A percentile compares a stretch with the other conserved stretches of the same genome.
Conservation (phyloP, 2,888 invertebrate species). For the Leuctra nigra region DNA sequence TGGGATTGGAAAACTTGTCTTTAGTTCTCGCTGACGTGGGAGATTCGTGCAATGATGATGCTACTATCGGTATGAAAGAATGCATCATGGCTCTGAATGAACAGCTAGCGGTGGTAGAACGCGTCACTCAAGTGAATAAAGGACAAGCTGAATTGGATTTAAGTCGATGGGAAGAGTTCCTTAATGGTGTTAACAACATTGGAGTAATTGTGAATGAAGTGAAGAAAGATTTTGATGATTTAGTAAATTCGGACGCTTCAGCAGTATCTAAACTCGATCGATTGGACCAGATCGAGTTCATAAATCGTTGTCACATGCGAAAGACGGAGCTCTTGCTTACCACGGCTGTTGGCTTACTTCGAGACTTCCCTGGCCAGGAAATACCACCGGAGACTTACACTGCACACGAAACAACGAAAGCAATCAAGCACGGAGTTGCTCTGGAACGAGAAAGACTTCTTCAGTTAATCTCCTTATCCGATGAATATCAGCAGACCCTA, state of each 20-base stretch:
- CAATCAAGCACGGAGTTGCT: constrained; percentile 58
- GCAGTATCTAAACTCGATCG: constrained; percentile 59
- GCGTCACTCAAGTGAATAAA: constrained; percentile 55
- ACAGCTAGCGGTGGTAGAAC: constrained; percentile 64
- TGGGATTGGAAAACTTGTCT: constrained; percentile 51
- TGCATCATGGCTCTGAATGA: constrained; percentile 54
- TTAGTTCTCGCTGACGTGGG: constrained; percentile 46
- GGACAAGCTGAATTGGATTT: constrained; percentile 52
- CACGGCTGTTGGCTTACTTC: constrained; percentile 54
- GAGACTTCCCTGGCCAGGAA: constrained; percentile 61
- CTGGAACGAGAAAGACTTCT: constrained; percentile 69
- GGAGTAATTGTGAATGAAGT: constrained; percentile 45
- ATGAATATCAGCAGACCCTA: constrained; percentile 82
- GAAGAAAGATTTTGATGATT: constrained; percentile 44
- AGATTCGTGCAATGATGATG: constrained; percentile 43
- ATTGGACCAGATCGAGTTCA: constrained; percentile 62
- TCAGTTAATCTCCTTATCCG: constrained; percentile 66
- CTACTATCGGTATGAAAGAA: constrained; percentile 45
- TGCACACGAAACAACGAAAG: constrained; percentile 58
- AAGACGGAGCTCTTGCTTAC: constrained; percentile 55
- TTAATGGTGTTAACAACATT: constrained; percentile 55
- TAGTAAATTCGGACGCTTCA: constrained; percentile 56
- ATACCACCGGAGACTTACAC: constrained; percentile 60
- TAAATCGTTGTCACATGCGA: constrained; percentile 55
- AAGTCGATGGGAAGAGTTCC: constrained; percentile 64